Evolutionary conservation across 2,888 invertebrate species (phyloP).

Genomic region (Octodonta nipae): DNA sequence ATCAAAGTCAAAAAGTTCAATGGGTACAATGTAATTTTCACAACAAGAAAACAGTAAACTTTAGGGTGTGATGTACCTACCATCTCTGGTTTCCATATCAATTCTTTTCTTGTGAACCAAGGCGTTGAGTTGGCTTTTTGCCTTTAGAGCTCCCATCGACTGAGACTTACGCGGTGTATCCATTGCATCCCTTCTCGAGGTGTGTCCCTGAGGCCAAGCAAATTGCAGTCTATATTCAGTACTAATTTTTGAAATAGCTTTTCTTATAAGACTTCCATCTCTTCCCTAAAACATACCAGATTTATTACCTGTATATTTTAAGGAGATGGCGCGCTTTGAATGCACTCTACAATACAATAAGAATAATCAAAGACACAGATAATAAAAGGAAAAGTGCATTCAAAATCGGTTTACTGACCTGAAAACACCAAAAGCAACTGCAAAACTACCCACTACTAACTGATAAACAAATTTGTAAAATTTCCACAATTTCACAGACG

Average conservation of each 20-base stretch:
- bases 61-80: conserved; percentile 26
- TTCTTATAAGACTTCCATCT: conserved; percentile 52
- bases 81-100: conserved; percentile 35
- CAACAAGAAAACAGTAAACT: too few relatives aligned
- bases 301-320: conserved; percentile 18
- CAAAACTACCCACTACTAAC: too few relatives aligned
- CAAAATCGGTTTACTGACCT: conserved; percentile 10
- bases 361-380: background rate
- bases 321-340: conserved; percentile 10
- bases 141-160: conserved; percentile 72
- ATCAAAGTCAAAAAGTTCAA: too few relatives aligned
- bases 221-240: conserved; percentile 83
- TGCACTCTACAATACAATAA: conserved; percentile 6
- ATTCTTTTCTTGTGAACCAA: conserved; percentile 37
- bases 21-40: too few relatives aligned
- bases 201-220: conserved; percentile 61
- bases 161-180: conserved; percentile 69
- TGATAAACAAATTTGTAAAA: too few relatives aligned
- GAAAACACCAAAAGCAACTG: conserved; percentile 10
- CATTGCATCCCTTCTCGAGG: conserved; percentile 35
- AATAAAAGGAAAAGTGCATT: conserved; percentile 13
- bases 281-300: conserved; percentile 24
- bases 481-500: too few relatives aligned
- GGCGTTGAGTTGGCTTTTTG: conserved; percentile 34
- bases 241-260: conserved; percentile 60